These are phyloP conservation scores for Cremastinae sp. DNA, from an alignment of 2,888 invertebrate genomes.

Conservation along the genomic window DNA sequence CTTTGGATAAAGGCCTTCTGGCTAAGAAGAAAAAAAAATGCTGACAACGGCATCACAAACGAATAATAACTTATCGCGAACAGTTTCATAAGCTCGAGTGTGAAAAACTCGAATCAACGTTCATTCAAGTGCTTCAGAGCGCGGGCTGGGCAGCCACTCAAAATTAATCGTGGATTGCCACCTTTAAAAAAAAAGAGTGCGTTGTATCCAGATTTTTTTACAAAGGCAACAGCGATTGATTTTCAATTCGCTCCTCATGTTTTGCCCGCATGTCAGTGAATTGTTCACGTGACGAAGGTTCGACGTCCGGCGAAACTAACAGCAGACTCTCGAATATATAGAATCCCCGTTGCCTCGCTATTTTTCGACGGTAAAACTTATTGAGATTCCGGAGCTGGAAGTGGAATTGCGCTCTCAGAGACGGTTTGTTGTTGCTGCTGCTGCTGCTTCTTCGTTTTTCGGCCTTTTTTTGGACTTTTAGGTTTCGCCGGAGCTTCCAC, in stretches of 20 bases:
- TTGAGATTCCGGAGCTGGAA: slow-evolving; percentile 72
- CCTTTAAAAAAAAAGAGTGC: not conserved
- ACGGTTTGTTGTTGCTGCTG: slow-evolving; percentile 66
- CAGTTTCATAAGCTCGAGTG: slow-evolving; percentile 22
- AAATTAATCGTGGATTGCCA: not conserved
- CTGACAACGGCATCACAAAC: slow-evolving; percentile 20
- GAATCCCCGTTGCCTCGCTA: slow-evolving; percentile 34
- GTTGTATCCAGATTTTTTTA: slow-evolving; percentile 13
- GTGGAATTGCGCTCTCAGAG: slow-evolving; percentile 75
- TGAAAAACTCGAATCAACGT: slow-evolving; percentile 25
- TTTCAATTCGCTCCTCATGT: not conserved
- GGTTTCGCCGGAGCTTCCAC: slow-evolving; percentile 62
- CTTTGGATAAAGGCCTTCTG: not conserved
- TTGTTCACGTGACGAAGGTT: slow-evolving; percentile 9
- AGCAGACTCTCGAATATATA: slow-evolving; percentile 13
- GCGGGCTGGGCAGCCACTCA: slow-evolving; percentile 7
- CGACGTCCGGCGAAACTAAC: slow-evolving; percentile 5
- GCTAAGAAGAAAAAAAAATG: slow-evolving; percentile 7
- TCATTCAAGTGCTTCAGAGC: slow-evolving; percentile 8
- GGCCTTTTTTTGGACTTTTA: slow-evolving; percentile 71
- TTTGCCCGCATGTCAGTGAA: not conserved
- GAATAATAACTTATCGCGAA: slow-evolving; percentile 39
- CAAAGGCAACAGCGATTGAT: not conserved
- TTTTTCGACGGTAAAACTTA: slow-evolving; percentile 44
- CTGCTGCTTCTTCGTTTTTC: slow-evolving; percentile 72